Evolutionary conservation across 1,140 invertebrate species (phyloP).

Genomic region (Aphis gossypii): DNA sequence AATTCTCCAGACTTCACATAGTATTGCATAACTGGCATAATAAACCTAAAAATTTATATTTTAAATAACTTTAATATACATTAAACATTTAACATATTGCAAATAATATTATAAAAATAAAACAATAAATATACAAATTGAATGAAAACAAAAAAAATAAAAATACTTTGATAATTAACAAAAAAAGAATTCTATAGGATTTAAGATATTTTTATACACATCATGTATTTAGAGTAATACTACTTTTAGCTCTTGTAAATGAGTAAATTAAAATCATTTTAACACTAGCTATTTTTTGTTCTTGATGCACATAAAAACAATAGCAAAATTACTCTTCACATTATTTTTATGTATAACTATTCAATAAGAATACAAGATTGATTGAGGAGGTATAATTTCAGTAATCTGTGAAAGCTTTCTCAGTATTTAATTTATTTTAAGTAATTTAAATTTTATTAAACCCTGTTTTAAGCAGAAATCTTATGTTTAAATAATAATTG

Average conservation of each 20-base stretch:
- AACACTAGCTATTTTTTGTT: not conserved
- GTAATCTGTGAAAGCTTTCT: not conserved
- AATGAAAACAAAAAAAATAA: not conserved
- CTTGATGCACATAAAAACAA: not conserved
- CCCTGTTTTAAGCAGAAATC: not conserved
- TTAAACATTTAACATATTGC: not conserved
- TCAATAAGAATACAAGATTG: not conserved
- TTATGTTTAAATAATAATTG: not conserved
- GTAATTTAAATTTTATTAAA: not conserved
- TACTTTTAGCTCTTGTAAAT: not conserved
- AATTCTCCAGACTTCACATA: conserved; percentile 99
- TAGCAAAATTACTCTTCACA: not conserved
- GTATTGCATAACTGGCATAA: conserved; percentile 98
- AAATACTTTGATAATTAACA: not conserved
- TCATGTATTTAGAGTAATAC: not conserved
- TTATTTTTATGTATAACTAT: not conserved
- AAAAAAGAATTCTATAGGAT: not conserved
- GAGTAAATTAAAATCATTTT: not conserved
- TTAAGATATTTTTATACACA: no score
- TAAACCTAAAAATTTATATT: conserved; percentile 72
- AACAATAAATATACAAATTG: not conserved
- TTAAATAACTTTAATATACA: not conserved
- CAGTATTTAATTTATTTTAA: not conserved
- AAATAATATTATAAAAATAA: not conserved
- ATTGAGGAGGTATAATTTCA: not conserved